A percentile compares a stretch with the other conserved stretches of the same genome.
Conservation (phyloP, 2,888 invertebrate genomes). For the Gastrophysa polygoni region DNA sequence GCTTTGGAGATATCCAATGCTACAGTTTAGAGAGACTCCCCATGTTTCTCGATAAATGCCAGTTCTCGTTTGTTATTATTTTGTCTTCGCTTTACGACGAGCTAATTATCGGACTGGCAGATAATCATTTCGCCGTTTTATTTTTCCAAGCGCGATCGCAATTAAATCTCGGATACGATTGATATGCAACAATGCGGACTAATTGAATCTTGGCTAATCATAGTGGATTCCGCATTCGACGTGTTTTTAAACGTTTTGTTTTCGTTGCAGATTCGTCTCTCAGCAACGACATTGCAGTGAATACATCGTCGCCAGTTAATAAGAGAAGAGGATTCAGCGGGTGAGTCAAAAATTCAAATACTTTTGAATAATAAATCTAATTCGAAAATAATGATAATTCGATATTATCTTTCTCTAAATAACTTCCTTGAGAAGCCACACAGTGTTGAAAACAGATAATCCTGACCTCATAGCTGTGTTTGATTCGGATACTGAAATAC, state of each 20-base stretch:
- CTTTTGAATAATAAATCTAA: no score
- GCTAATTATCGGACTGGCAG: not conserved
- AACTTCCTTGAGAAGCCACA: no score
- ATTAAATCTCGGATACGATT: not conserved
- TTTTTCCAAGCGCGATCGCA: not conserved
- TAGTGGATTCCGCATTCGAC: no score
- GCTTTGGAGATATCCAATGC: no score
- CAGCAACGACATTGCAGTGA: conserved; percentile 66
- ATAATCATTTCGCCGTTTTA: not conserved
- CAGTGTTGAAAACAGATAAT: no score
- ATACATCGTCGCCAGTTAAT: conserved; percentile 82
- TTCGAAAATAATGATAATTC: no score
- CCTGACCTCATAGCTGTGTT: no score
- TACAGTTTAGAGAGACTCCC: no score
- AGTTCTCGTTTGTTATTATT: not conserved
- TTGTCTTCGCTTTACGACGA: not conserved
- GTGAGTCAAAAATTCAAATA: no score
- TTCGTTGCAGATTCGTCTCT: conserved; percentile 68
- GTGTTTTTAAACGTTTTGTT: conserved; percentile 26
- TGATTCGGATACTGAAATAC: no score
- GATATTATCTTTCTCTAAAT: no score
- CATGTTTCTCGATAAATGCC: no score
- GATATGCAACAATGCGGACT: not conserved
- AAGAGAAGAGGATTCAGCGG: conserved; percentile 84
- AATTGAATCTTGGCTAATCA: not conserved